phyloP scores from a whole-genome alignment of 2,113 vertebrate genomes.

The Ascaphus truei region DNA sequence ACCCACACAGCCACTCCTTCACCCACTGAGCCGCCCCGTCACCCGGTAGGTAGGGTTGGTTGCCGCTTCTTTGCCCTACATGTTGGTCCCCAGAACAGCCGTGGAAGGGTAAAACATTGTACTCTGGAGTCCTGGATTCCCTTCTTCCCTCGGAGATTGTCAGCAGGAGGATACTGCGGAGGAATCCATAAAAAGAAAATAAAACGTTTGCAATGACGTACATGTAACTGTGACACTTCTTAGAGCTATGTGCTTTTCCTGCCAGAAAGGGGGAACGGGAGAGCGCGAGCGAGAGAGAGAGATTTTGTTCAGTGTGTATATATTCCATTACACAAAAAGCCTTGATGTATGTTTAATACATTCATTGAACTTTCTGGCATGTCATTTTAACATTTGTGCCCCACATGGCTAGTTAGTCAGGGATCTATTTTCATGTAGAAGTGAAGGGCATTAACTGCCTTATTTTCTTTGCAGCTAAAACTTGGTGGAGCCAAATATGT shows the following conservation, averaged over 20 bases:
- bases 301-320: conserved; percentile 12
- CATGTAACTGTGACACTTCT: conserved; percentile 43
- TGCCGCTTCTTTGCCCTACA: too few relatives aligned
- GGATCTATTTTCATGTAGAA: conserved; percentile 31
- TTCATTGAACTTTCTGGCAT: not conserved
- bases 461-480: conserved; percentile 67
- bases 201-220: conserved; percentile 48
- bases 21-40: too few relatives aligned
- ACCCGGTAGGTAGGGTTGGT: too few relatives aligned
- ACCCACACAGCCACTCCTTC: too few relatives aligned
- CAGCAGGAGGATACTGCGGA: conserved; percentile 40
- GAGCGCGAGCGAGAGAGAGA: conserved; percentile 34
- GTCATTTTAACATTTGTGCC: conserved; percentile 26
- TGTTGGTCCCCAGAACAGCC: not conserved
- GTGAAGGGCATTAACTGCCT: conserved; percentile 47
- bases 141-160: conserved; percentile 48
- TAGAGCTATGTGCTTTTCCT: conserved; percentile 44
- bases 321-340: conserved; percentile 9
- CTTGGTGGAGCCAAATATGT: conserved; percentile 56
- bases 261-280: conserved; percentile 44
- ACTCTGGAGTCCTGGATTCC: not conserved
- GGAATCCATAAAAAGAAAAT: conserved; percentile 51
- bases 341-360: not conserved
- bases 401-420: conserved; percentile 28
- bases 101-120: not conserved